phyloP scores from a whole-genome alignment of 2,888 invertebrate species.

The Oconnorella tubifera region DNA sequence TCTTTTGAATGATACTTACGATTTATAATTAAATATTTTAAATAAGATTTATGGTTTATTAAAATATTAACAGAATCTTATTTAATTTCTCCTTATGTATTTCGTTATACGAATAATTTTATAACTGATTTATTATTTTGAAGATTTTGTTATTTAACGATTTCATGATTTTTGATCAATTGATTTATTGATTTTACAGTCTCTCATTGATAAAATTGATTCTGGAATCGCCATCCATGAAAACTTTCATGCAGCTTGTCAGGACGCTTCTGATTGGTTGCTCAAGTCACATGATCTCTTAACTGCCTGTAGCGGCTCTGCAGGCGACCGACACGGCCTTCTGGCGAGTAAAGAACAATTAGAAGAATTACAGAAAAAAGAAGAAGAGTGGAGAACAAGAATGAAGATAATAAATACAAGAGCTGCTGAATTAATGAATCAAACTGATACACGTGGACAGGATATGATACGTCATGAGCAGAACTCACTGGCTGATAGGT shows the following conservation, averaged over 20 bases:
- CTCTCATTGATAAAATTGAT: no score
- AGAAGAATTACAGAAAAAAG: not conserved
- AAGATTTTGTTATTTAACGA: no score
- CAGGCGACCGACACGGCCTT: slow-evolving; percentile 42
- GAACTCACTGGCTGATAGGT: not conserved
- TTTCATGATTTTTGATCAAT: no score
- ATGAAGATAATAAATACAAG: not conserved
- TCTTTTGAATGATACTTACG: no score
- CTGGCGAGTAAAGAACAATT: not conserved
- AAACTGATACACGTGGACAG: not conserved
- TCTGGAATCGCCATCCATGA: slow-evolving; percentile 81
- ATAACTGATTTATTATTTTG: no score
- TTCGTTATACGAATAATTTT: no score
- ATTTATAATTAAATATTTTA: no score
- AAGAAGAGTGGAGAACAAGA: not conserved
- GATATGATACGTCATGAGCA: not conserved
- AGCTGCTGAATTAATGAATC: not conserved
- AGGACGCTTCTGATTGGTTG: slow-evolving; percentile 81
- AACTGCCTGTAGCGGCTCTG: slow-evolving; percentile 42
- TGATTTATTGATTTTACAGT: no score
- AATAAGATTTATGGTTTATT: no score
- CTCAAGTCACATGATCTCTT: slow-evolving; percentile 69
- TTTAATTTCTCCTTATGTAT: no score
- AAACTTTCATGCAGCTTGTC: slow-evolving; percentile 76
- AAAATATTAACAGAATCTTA: no score